Conservation (phyloP, 92 coral and sea anemone genomes). For the Pocillopora grandis region DNA sequence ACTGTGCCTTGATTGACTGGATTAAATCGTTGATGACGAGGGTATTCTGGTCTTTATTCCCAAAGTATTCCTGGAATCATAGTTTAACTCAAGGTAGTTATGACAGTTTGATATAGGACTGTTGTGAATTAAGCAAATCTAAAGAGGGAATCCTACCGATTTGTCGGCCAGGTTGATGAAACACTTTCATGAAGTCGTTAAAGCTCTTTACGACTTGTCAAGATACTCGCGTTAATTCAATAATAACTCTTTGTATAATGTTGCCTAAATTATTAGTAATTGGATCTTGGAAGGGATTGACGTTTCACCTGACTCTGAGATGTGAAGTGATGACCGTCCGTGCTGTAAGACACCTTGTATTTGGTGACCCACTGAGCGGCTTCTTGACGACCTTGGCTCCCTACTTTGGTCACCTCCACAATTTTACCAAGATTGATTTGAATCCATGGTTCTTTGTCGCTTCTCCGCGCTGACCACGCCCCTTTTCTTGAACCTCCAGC, state of each 20-base stretch:
- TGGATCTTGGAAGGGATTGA: background rate
- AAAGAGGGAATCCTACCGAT: no score
- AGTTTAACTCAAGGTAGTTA: background rate
- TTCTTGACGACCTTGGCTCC: background rate
- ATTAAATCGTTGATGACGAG: background rate
- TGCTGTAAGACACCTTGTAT: constrained; percentile 9
- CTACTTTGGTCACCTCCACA: background rate
- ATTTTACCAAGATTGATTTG: constrained; percentile 8
- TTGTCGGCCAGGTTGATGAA: no score
- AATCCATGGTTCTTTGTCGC: constrained; percentile 1
- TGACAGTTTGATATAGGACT: background rate
- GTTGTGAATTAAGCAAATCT: background rate
- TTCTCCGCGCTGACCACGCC: background rate
- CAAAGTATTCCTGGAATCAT: background rate
- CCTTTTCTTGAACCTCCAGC: background rate
- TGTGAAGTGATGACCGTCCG: background rate
- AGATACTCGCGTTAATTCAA: no score
- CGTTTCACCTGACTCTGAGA: background rate
- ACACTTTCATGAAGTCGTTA: no score
- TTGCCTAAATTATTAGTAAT: no score
- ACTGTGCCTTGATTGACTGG: constrained; percentile 29
- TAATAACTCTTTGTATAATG: no score
- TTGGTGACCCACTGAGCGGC: background rate
- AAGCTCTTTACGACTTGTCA: no score
- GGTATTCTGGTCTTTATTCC: constrained; percentile 9